phyloP scores from a whole-genome alignment of 2,888 invertebrate genomes.

The Temnothorax unifasciatus region DNA sequence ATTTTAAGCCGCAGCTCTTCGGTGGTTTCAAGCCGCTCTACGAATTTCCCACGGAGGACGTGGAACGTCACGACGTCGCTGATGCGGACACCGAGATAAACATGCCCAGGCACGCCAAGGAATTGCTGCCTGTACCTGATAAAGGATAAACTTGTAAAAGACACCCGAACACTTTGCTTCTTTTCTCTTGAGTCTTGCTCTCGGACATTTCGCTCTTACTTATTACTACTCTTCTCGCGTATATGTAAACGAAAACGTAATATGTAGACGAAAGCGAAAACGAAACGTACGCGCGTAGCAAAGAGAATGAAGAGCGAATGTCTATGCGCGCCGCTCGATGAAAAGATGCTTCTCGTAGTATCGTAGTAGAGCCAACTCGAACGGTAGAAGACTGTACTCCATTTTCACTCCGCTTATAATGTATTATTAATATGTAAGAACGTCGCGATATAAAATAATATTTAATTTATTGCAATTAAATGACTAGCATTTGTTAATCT shows the following conservation, averaged over 20 bases:
- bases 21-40: conserved; percentile 92
- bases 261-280: conserved; percentile 19
- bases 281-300: not conserved
- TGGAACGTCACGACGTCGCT: conserved; percentile 54
- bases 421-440: conserved; percentile 26
- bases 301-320: conserved; percentile 26
- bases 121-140: conserved; percentile 8
- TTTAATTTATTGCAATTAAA: conserved; percentile 19
- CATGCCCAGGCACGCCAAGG: conserved; percentile 22
- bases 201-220: conserved; percentile 30
- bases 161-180: conserved; percentile 1
- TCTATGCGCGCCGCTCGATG: conserved; percentile 22
- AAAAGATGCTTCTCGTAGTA: conserved; percentile 22
- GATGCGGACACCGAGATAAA: conserved; percentile 47
- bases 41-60: conserved; percentile 81
- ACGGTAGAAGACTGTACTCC: conserved; percentile 35
- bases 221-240: conserved; percentile 23
- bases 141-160: conserved; percentile 18
- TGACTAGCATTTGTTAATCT: conserved; percentile 20
- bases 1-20: conserved; percentile 90
- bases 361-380: not conserved
- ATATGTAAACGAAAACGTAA: conserved; percentile 27
- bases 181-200: conserved; percentile 33
- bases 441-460: conserved; percentile 10
- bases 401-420: not conserved